Conservation (phyloP, 37 sponge, comb jelly and placozoan species). For the Spongia lamella region DNA sequence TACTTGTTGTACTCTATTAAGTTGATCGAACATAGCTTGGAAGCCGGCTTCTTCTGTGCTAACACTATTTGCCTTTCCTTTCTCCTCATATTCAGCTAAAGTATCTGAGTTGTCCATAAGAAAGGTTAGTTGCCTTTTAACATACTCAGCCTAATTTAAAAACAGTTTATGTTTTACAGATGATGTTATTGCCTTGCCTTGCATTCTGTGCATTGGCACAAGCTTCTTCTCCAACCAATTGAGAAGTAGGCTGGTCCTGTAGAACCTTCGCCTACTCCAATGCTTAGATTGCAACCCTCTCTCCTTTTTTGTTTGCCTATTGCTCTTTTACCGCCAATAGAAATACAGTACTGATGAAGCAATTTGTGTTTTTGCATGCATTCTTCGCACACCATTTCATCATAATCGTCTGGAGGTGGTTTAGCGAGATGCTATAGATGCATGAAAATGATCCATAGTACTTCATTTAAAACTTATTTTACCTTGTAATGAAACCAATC, state of each 20-base stretch:
- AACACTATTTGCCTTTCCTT: slow-evolving; percentile 10
- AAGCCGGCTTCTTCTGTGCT: slow-evolving; percentile 57
- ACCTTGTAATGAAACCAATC: slow-evolving; percentile 96
- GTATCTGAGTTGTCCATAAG: slow-evolving; percentile 75
- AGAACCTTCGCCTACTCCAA: neutral
- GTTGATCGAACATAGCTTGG: slow-evolving; percentile 37
- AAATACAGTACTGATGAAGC: slow-evolving; percentile 33
- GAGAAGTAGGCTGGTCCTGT: slow-evolving; percentile 60
- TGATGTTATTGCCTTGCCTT: slow-evolving; percentile 30
- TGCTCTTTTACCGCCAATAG: slow-evolving; percentile 6
- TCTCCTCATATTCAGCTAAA: slow-evolving; percentile 67
- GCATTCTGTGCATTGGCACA: slow-evolving; percentile 71
- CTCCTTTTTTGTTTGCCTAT: neutral
- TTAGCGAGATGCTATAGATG: slow-evolving; percentile 64
- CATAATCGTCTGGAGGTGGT: slow-evolving; percentile 42
- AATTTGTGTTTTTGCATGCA: slow-evolving; percentile 70
- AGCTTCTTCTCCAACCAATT: slow-evolving; percentile 52
- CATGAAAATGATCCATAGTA: neutral
- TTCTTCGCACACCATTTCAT: slow-evolving; percentile 77
- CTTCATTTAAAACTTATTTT: neutral
- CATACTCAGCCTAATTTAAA: slow-evolving; percentile 54
- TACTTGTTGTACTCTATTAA: slow-evolving; percentile 68
- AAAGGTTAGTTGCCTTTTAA: slow-evolving; percentile 34
- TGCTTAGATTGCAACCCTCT: neutral
- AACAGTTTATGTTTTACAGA: neutral